Evolutionary conservation across 2,113 vertebrate species (phyloP).

Genomic region (Periophthalmodon schlosseri): DNA sequence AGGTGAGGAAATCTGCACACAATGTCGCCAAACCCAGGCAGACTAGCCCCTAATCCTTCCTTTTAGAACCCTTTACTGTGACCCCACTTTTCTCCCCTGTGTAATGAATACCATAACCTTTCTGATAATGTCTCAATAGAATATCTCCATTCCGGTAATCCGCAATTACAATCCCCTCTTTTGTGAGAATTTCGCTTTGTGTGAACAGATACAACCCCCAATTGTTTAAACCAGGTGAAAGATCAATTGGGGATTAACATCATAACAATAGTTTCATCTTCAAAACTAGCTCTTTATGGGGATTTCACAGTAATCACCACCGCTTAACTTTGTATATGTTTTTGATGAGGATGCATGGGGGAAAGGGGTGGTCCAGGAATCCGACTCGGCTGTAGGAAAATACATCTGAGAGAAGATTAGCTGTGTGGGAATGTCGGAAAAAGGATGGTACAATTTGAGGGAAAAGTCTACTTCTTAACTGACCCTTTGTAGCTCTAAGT

Average conservation of each 20-base stretch:
- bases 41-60: constrained; percentile 42
- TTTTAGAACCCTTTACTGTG: constrained; percentile 42
- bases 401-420: constrained; percentile 78
- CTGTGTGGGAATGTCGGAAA: constrained; percentile 69
- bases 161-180: constrained; percentile 66
- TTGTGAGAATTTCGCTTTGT: constrained; percentile 61
- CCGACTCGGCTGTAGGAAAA: constrained; percentile 67
- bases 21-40: constrained; percentile 27
- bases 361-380: constrained; percentile 53
- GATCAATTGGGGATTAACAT: constrained; percentile 71
- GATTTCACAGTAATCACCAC: constrained; percentile 69
- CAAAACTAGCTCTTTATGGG: constrained; percentile 62
- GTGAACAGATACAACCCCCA: constrained; percentile 46
- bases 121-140: constrained; percentile 69
- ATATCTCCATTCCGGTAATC: constrained; percentile 67
- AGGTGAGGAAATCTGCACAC: constrained; percentile 43
- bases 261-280: constrained; percentile 53
- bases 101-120: constrained; percentile 61
- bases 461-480: constrained; percentile 61
- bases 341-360: constrained; percentile 29
- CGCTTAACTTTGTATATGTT: constrained; percentile 37
- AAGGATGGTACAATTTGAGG: constrained; percentile 50
- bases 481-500: constrained; percentile 69
- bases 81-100: constrained; percentile 38
- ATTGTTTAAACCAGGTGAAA: constrained; percentile 74